Evolutionary conservation across 2,113 vertebrate species (phyloP).

Genomic region (Octodon degus): DNA sequence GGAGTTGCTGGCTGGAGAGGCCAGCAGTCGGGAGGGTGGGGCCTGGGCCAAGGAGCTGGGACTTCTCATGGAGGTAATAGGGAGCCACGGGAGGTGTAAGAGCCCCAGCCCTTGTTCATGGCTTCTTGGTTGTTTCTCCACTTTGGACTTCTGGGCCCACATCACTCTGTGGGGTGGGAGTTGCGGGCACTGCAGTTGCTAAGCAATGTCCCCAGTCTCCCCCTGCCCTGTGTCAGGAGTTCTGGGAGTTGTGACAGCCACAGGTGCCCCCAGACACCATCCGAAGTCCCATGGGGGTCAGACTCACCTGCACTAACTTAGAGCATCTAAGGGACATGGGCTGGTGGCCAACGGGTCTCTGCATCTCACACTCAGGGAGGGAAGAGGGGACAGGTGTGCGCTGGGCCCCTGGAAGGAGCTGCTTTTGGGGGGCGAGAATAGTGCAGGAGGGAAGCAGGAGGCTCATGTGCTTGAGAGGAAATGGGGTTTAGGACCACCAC

Average conservation of each 20-base stretch:
- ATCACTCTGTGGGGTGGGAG: not conserved
- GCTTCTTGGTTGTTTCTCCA: not conserved
- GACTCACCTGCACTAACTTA: not conserved
- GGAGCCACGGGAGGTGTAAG: not conserved
- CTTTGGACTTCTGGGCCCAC: not conserved
- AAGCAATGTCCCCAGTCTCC: not conserved
- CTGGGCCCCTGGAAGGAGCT: not conserved
- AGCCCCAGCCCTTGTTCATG: not conserved
- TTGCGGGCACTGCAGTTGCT: not conserved
- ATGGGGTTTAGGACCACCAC: too few species aligned
- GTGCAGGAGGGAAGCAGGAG: too few species aligned
- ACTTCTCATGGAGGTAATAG: not conserved
- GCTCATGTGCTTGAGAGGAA: too few species aligned
- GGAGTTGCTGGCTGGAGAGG: not conserved
- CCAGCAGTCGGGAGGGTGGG: accelerated
- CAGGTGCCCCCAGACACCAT: not conserved
- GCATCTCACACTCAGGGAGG: not conserved
- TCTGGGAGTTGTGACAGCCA: not conserved
- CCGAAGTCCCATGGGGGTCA: not conserved
- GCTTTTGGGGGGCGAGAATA: not conserved
- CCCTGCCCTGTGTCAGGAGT: not conserved
- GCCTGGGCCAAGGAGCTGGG: not conserved
- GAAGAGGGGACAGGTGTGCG: not conserved
- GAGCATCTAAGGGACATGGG: not conserved
- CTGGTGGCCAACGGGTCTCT: not conserved